Base-by-base conservation (phyloP, 2,113 vertebrate genomes). In the Carollia perspicillata region DNA sequence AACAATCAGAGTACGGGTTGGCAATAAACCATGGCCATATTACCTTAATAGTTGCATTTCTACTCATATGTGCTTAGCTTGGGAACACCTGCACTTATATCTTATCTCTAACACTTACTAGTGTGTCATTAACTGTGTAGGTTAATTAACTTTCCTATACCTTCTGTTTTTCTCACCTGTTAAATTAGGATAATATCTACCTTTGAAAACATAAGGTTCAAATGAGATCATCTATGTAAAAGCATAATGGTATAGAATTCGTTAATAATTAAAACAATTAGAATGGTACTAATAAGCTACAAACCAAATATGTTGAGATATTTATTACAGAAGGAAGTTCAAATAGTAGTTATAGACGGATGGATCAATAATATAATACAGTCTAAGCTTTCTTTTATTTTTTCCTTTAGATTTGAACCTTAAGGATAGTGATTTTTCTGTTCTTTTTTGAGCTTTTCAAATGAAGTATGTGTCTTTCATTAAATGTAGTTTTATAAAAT, bases 161-260 rank as follows among this genome's bases (percentile, higher is more conserved):
- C 74, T 72, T 94, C 20, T 5, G 18, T 17, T 88, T 84, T 93
- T 85, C 44, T 93, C 13, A 96, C 5, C 40, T 74, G 2, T 84
- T 85, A 89, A 94, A 81, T 81, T 60, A 68, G 8, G 28, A 37
- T 87, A 88, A 51, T 55, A 80, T 51, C 42, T 94, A 40, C 33
- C 49, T 89, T 17, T 49, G 86, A 88, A 95, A 95, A 79, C 42
- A 8, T 55, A 53, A 96, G n/a, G 13, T 91, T 75, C 49, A 83
- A 86, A 95, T 90, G 23, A 83, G 35, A 89, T 49, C 65, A 60
- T 28, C 5, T 68, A n/a, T 35, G 23, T 23, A 89, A 91, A 91
- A 96, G 13, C 26, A 51, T 79, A 90, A 77, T 22, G 30, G 12
- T 40, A n/a, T 37, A 87, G 9, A 30, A 89, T 84, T 23, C 65